Percentiles rank a stretch among this genome's conserved stretches.
phyloP scores from a whole-genome alignment of 2,797 vertebrate genomes.

The Danio choprae region DNA sequence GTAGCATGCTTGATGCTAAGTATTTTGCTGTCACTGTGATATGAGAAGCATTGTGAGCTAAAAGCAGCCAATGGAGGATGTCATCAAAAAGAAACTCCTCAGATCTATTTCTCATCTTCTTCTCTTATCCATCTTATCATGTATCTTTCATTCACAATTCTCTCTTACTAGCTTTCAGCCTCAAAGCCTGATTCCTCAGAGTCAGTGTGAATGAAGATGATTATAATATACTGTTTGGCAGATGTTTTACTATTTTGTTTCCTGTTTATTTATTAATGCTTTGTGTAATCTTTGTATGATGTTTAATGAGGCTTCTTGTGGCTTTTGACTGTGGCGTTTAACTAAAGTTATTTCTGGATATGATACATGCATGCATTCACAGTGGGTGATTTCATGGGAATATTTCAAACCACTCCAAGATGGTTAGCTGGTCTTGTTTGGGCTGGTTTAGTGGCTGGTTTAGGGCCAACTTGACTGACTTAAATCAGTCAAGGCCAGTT shows the following conservation, averaged over 20 bases:
- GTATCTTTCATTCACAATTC: slow-evolving; percentile 37
- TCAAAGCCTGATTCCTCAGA: slow-evolving; percentile 29
- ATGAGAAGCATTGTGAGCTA: slow-evolving; percentile 21
- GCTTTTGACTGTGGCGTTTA: neutral
- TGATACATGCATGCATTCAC: neutral
- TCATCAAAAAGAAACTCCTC: slow-evolving; percentile 43
- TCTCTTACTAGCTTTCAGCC: slow-evolving; percentile 41
- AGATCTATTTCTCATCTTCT: slow-evolving; percentile 39
- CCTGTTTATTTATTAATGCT: neutral
- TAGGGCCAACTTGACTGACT: neutral
- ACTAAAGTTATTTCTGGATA: slow-evolving; percentile 5
- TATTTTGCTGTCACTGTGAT: slow-evolving; percentile 46
- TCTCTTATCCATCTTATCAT: slow-evolving; percentile 49
- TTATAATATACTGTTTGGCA: neutral
- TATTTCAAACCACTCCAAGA: neutral
- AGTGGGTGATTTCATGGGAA: neutral
- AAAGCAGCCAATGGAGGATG: slow-evolving; percentile 4
- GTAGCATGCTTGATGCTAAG: slow-evolving; percentile 36
- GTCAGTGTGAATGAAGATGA: neutral
- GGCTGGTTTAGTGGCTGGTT: neutral
- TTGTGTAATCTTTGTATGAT: neutral
- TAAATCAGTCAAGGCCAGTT: neutral
- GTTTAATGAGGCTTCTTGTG: neutral
- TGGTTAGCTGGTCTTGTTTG: neutral
- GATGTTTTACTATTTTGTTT: slow-evolving; percentile 1